Percentiles rank a stretch among this genome's conserved stretches.
Conservation (phyloP, 2,797 vertebrate species). For the Sebastes vulpes region DNA sequence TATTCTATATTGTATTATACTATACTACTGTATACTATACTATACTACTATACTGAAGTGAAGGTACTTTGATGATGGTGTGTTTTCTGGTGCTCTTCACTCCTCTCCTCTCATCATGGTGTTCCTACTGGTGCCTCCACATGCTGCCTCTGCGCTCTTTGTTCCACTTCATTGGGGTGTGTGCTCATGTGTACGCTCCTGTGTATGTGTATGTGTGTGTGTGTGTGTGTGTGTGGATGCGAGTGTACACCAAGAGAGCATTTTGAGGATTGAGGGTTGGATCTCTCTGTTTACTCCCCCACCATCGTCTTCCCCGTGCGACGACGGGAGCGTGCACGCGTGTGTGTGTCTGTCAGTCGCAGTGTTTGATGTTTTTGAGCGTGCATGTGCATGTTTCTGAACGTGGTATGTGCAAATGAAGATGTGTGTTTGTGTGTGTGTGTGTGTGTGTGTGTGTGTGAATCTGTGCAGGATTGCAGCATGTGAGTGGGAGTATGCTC, state of each 20-base stretch:
- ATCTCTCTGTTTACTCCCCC: conserved; percentile 63
- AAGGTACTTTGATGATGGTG: conserved; percentile 31
- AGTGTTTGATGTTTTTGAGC: conserved; percentile 70
- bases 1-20: too few species aligned
- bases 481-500: conserved; percentile 38
- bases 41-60: neutral
- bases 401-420: conserved; percentile 35
- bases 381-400: conserved; percentile 25
- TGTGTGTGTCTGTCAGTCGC: conserved; percentile 43
- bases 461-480: conserved; percentile 21
- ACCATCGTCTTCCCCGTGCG: conserved; percentile 30
- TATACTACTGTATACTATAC: neutral
- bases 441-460: conserved; percentile 2
- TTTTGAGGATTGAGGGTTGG: conserved; percentile 70
- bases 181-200: neutral
- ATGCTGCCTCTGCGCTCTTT: conserved; percentile 72
- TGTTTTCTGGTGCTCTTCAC: conserved; percentile 16
- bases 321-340: neutral
- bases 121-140: conserved; percentile 59
- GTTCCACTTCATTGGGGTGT: conserved; percentile 75
- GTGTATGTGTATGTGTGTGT: conserved; percentile 8
- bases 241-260: conserved; percentile 60
- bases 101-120: conserved; percentile 33
- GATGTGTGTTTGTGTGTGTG: neutral
- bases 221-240: neutral